A percentile compares a stretch with the other conserved stretches of the same genome.
phyloP scores from a whole-genome alignment of 30 jellyfish, hydroid and myxozoan genomes.

The Pelagia noctiluca region DNA sequence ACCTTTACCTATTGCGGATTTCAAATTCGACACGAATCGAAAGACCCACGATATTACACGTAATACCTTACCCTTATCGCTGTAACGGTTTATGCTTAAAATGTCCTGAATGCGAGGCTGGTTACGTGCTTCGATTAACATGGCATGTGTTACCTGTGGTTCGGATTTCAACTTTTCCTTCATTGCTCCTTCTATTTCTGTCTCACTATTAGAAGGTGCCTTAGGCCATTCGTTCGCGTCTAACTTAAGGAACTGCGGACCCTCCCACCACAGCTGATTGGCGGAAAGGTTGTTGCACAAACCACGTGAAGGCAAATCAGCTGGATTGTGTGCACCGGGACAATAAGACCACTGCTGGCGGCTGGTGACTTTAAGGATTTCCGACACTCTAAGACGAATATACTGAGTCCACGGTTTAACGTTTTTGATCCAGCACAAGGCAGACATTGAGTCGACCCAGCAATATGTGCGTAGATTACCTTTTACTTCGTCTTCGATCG shows the following conservation, averaged over 20 bases:
- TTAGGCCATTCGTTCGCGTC: too few relatives aligned
- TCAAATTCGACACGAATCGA: constrained; percentile 19
- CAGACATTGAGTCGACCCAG: constrained; percentile 47
- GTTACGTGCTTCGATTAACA: constrained; percentile 9
- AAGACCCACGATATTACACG: constrained; percentile 30
- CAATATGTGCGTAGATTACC: not conserved
- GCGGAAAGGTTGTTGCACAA: constrained; percentile 12
- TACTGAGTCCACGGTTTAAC: constrained; percentile 32
- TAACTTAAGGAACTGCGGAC: too few relatives aligned
- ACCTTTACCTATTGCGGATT: constrained; percentile 8
- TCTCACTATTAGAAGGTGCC: constrained; percentile 21
- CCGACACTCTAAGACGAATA: constrained; percentile 31
- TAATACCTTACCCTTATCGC: constrained; percentile 26
- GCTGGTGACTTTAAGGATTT: constrained; percentile 22
- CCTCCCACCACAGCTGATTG: too few relatives aligned
- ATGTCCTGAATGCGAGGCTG: constrained; percentile 11
- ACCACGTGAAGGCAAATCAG: constrained; percentile 52
- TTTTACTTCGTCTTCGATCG: constrained; percentile 5
- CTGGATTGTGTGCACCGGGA: too few relatives aligned
- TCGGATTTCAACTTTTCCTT: constrained; percentile 39
- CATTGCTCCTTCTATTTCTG: constrained; percentile 33
- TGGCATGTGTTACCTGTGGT: constrained; percentile 40
- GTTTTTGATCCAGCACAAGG: constrained; percentile 25
- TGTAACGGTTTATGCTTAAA: constrained; percentile 35
- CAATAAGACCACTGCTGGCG: constrained; percentile 48